These are phyloP conservation scores for Pantherophis vulpinus DNA, from an alignment of 2,797 vertebrate species.

Conservation along the genomic window DNA sequence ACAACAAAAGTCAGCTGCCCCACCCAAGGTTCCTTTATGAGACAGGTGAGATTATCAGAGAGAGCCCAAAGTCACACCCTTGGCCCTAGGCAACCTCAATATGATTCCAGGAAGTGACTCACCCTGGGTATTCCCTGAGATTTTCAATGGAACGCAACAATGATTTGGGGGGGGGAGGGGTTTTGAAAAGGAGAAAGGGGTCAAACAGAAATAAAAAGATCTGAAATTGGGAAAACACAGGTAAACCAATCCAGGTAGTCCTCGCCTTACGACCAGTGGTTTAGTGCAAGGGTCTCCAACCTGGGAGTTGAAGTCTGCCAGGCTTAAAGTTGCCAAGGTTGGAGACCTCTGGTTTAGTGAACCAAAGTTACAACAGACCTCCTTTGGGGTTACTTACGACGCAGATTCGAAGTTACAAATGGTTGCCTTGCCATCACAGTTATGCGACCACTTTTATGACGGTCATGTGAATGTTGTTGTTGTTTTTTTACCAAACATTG, in stretches of 20 bases:
- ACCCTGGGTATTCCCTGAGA: background rate
- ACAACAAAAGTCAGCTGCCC: no score
- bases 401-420: background rate
- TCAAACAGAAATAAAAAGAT: background rate
- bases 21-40: background rate
- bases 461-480: no score
- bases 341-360: no score
- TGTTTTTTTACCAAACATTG: background rate
- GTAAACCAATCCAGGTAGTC: no score
- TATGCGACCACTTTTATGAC: background rate
- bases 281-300: no score
- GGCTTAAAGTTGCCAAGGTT: no score
- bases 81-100: background rate
- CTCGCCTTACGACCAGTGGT: background rate
- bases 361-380: background rate
- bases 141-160: background rate
- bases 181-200: background rate
- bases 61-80: background rate
- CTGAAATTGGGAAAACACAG: background rate
- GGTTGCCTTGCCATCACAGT: background rate
- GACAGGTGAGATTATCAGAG: background rate
- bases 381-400: background rate
- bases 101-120: conserved; percentile 4
- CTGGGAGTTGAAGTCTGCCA: no score
- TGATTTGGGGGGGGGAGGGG: background rate